phyloP scores from a whole-genome alignment of 2,113 vertebrate genomes.

The Carettochelys insculpta region DNA sequence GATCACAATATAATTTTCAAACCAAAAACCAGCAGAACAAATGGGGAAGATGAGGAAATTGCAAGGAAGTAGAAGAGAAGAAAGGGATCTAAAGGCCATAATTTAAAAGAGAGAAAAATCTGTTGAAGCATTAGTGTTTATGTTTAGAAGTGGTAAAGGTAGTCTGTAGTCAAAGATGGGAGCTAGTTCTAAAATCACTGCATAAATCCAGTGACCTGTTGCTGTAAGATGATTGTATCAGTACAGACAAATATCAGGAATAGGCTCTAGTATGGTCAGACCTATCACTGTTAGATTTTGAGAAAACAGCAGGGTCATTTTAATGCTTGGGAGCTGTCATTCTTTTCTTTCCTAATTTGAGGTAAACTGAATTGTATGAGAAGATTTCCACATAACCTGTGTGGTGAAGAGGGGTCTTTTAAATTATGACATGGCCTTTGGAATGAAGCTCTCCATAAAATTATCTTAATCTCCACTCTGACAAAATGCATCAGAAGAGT shows the following conservation, averaged over 20 bases:
- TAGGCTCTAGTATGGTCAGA: rapidly evolving
- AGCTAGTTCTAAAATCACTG: background rate
- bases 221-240: rapidly evolving
- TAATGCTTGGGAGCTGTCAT: background rate
- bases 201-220: background rate
- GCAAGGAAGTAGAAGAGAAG: background rate
- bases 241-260: background rate
- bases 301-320: background rate
- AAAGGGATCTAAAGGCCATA: background rate
- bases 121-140: background rate
- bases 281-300: background rate
- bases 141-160: background rate
- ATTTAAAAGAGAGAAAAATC: background rate
- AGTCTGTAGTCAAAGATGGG: background rate
- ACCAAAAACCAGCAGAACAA: background rate
- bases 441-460: background rate
- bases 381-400: background rate
- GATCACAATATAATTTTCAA: background rate
- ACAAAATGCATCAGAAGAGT: background rate
- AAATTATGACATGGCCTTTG: background rate
- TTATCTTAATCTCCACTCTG: background rate
- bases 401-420: background rate
- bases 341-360: background rate
- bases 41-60: background rate
- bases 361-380: background rate